Evolutionary conservation across 2,888 invertebrate species (phyloP), one percentile per base, ranked within the genome.

Genomic region (Diloba caeruleocephala): DNA sequence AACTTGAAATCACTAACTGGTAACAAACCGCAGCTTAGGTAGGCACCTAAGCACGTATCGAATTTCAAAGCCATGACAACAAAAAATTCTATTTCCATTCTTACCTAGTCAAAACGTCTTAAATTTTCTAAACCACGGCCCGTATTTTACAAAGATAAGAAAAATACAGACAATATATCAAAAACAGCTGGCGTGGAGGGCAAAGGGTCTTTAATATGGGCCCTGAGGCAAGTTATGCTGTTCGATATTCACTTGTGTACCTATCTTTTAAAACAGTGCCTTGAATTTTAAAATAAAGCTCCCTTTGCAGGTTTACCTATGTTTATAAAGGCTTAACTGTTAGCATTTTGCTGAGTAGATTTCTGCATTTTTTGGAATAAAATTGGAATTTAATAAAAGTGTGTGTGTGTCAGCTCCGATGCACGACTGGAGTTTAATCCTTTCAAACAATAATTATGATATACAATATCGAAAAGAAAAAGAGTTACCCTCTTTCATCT

Each of bases 241-340:
- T 74, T 71, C 59, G 70, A 73, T 72, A 76, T 76, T 71, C 61
- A 73, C 64, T 64, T 59, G 50, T 54, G 52, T 71, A 72, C 55
- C 64, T 71, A 46, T 31, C 14, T 67, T 71, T 71, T 61, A 61
- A 62, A 50, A 56, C 55, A 60, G 33, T 63, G 55, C 54, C 58
- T 58, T 67, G 58, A 67, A 71, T 68, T 74, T 63, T 73, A 69
- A 60, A 69, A 72, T 64, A 68, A 71, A 63, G 48, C 39, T 42
- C 34, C 37, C 49, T 55, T 61, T 66, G n/a, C 43, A 42, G 48
- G 38, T 55, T 60, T 26, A 26, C 32, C 41, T 57, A 50, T 65
- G 44, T 71, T 60, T 61, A 57, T 37, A 37, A 29, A 34, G 36
- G 37, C 44, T 52, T 57, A 17, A 25, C 34, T 39, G 36, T 46